A percentile compares a stretch with the other conserved stretches of the same genome.
phyloP scores from a whole-genome alignment of 2,797 vertebrate species.

The Choloepus didactylus region DNA sequence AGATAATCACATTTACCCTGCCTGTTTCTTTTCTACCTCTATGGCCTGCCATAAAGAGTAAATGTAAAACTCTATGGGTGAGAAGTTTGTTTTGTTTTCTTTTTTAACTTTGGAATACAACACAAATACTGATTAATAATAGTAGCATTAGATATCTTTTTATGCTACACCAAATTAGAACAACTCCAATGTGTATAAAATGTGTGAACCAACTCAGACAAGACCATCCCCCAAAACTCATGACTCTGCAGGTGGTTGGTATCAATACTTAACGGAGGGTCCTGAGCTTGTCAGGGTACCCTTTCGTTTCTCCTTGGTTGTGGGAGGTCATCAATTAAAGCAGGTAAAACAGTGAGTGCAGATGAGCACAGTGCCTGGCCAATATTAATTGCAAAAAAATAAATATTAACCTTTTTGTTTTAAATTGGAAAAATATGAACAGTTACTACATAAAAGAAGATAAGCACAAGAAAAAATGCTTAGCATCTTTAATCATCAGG shows the following conservation, averaged over 20 bases:
- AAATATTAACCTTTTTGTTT: background rate
- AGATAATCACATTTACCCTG: background rate
- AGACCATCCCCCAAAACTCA: slow-evolving; percentile 3
- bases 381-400: background rate
- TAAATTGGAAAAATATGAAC: background rate
- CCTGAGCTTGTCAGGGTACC: no score
- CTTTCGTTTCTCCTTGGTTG: background rate
- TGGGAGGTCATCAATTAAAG: background rate
- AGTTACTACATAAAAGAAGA: background rate
- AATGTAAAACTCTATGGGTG: background rate
- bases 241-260: background rate
- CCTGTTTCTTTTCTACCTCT: background rate
- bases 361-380: background rate
- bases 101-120: slow-evolving; percentile 22
- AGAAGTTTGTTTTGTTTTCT: background rate
- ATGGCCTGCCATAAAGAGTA: background rate
- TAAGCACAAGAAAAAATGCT: background rate
- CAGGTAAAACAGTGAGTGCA: background rate
- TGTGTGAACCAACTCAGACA: background rate
- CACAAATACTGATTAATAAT: background rate
- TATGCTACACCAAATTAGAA: background rate
- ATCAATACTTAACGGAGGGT: background rate
- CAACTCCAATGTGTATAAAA: background rate
- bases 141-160: background rate
- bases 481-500: no score